A percentile compares a stretch with the other conserved stretches of the same genome.
phyloP scores from a whole-genome alignment of 1,140 invertebrate species.

The Delia radicum region DNA sequence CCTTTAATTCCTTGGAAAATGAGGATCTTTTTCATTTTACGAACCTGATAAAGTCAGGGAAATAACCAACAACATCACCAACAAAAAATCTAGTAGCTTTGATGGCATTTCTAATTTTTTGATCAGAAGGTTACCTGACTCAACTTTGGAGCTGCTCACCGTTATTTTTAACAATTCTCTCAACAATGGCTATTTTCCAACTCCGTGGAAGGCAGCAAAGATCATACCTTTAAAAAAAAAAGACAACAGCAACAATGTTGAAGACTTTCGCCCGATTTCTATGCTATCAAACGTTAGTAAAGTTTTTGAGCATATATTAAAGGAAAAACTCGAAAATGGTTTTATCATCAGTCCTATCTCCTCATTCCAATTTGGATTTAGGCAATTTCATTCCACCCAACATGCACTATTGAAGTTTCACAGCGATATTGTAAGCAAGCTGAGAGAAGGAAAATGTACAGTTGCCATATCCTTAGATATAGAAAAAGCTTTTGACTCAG shows the following conservation, averaged over 20 bases:
- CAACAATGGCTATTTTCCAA: too few relatives aligned
- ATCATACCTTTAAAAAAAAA: background rate
- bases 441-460: too few relatives aligned
- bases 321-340: background rate
- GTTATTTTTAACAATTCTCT: background rate
- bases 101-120: constrained; percentile 1
- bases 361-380: too few relatives aligned
- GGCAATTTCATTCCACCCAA: too few relatives aligned
- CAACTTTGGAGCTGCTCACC: background rate
- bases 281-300: background rate
- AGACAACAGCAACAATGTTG: background rate
- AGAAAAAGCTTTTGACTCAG: too few relatives aligned
- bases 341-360: background rate
- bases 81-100: background rate
- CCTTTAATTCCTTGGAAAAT: background rate
- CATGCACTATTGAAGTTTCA: too few relatives aligned
- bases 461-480: too few relatives aligned
- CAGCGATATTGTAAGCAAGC: too few relatives aligned
- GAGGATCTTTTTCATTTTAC: background rate
- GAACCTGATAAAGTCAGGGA: background rate
- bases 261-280: too few relatives aligned
- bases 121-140: background rate
- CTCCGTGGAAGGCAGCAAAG: background rate
- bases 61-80: background rate
- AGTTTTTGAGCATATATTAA: background rate